A percentile compares a stretch with the other conserved stretches of the same genome.
Evolutionary conservation across 1,140 invertebrate species (phyloP).

Genomic region (Phenacoccus solenopsis): DNA sequence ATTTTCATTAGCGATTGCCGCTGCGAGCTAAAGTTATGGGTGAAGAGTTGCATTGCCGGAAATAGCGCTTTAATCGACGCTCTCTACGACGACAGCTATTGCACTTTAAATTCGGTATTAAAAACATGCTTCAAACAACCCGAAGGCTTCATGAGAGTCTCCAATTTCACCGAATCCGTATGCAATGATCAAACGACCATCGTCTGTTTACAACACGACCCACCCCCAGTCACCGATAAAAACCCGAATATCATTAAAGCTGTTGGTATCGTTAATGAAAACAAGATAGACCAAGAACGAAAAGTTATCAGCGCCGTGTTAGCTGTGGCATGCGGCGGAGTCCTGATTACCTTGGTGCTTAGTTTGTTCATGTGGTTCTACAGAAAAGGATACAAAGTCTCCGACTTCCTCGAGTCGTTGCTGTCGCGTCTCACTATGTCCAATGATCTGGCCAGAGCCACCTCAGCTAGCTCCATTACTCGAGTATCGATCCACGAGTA

Average conservation of each 20-base stretch:
- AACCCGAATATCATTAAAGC: conserved; percentile 23
- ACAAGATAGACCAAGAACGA: conserved; percentile 31
- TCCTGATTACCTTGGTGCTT: conserved; percentile 38
- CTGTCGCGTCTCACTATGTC: conserved; percentile 31
- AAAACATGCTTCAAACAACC: conserved; percentile 47
- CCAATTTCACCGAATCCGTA: conserved; percentile 45
- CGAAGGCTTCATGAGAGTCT: conserved; percentile 45
- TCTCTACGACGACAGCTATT: conserved; percentile 37
- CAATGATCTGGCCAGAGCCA: conserved; percentile 35
- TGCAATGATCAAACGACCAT: conserved; percentile 36
- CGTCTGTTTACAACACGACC: conserved; percentile 24
- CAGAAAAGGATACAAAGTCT: conserved; percentile 39
- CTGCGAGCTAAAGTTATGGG: conserved; percentile 41
- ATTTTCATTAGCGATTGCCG: conserved; percentile 47
- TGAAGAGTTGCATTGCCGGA: conserved; percentile 27
- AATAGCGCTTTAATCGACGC: conserved; percentile 38
- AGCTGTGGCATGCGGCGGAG: conserved; percentile 36
- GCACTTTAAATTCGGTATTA: conserved; percentile 43
- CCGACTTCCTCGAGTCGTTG: conserved; percentile 31
- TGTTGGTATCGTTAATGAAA: conserved; percentile 18
- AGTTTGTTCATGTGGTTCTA: conserved; percentile 41
- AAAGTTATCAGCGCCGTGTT: conserved; percentile 38
- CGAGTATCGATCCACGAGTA: conserved; percentile 49
- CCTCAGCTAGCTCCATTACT: conserved; percentile 44
- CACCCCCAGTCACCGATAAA: conserved; percentile 21